Evolutionary conservation across 2,797 vertebrate genomes (phyloP).

Genomic region (Falco concolor): DNA sequence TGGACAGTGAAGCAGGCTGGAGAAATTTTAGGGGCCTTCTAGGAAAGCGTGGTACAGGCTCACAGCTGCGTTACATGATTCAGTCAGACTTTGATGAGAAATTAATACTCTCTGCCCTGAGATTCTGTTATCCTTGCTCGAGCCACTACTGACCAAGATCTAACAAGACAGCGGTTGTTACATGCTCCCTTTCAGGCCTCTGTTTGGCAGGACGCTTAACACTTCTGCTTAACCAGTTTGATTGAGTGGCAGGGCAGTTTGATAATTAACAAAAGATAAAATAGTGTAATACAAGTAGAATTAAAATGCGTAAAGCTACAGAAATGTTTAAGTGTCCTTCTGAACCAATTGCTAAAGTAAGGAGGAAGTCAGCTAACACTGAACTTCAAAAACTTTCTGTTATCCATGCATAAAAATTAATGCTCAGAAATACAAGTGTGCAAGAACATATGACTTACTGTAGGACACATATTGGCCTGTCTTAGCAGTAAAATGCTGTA

Average conservation of each 20-base stretch:
- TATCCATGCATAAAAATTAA: not conserved
- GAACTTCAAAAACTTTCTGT: not conserved
- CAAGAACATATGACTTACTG: not conserved
- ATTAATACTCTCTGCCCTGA: not conserved
- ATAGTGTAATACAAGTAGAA: not conserved
- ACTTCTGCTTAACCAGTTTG: not conserved
- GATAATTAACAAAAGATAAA: not conserved
- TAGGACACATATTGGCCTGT: not conserved
- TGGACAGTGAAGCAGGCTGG: not conserved
- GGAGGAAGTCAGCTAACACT: not conserved
- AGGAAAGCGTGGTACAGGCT: not conserved
- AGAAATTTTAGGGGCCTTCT: not conserved
- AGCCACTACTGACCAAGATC: not conserved
- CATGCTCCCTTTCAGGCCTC: not conserved
- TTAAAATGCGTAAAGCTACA: not conserved
- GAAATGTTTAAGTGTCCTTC: not conserved
- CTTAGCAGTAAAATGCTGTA: not conserved
- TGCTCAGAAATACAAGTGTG: not conserved
- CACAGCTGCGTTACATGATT: not conserved
- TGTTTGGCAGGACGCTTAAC: not conserved
- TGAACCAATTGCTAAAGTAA: not conserved
- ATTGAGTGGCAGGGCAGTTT: not conserved
- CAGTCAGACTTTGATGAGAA: not conserved
- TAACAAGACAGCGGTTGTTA: not conserved
- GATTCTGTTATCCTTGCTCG: not conserved